A percentile compares a stretch with the other conserved stretches of the same genome.
Conservation (phyloP, 2,888 invertebrate species). For the Axea sp. region DNA sequence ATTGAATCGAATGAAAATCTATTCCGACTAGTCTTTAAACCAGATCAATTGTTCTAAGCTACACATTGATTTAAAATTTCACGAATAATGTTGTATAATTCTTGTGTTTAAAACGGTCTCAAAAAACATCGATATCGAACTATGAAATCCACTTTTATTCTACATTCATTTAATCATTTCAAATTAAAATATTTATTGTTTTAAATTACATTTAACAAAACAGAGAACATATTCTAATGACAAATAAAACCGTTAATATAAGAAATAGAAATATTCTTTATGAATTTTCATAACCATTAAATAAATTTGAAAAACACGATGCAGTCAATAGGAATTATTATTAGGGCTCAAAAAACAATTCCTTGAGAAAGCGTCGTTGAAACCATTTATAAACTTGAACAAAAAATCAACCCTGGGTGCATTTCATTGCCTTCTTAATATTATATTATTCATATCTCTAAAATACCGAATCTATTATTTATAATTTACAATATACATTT, state of each 20-base stretch:
- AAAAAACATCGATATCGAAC: conserved; percentile 66
- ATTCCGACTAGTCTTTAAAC: conserved; percentile 34
- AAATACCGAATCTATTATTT: conserved; percentile 24
- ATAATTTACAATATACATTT: conserved; percentile 36
- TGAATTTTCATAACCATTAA: not conserved
- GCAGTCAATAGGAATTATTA: conserved; percentile 71
- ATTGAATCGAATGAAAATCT: conserved; percentile 42
- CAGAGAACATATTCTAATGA: not conserved
- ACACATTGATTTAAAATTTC: conserved; percentile 47
- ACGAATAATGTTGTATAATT: conserved; percentile 18
- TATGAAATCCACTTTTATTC: conserved; percentile 58
- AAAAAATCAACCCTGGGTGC: conserved; percentile 3
- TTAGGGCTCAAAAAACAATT: conserved; percentile 73
- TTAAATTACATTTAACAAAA: conserved; percentile 7
- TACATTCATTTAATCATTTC: conserved; percentile 24
- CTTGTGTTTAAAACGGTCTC: conserved; percentile 25
- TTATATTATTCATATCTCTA: conserved; percentile 24
- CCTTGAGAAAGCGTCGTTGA: conserved; percentile 67
- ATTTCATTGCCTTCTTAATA: conserved; percentile 16
- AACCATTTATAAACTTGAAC: conserved; percentile 31
- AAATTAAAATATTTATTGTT: not conserved
- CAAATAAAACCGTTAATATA: no score
- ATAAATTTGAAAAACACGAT: conserved; percentile 40
- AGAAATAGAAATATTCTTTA: no score
- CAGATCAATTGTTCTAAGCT: conserved; percentile 40